Base-by-base conservation (phyloP, 1,140 invertebrate genomes). In the Temnothorax nylanderi region DNA sequence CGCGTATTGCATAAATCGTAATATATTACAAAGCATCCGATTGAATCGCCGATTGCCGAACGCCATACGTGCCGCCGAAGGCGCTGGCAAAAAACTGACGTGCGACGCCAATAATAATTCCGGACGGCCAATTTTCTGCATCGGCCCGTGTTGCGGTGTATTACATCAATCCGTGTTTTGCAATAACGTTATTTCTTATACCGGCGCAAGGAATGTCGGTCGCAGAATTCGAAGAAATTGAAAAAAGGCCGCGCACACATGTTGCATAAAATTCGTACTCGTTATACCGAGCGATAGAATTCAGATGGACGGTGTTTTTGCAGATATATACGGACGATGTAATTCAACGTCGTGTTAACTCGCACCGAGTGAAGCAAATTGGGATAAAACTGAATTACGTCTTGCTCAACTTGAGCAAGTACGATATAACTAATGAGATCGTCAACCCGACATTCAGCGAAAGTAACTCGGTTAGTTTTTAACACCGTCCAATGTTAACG, bases 1-100 rank as follows among this genome's bases (percentile, higher is more conserved):
- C 34, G 4, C 11, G 4, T n/a, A 26, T 75, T 75, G 26, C 69
- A 34, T 60, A 82, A 82, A 49, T 60, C 34, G 18, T 60, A 75
- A 37, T 72, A 18, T 6, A 47, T 62, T 84, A 49, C 13, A 34
- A 74, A 75, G 32, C 64, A 81, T 81, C 49, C 21, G n/a, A 69
- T 54, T 32, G 44, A 78, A 47, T 5, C 41, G 21, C 5, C 37
- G 37, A 76, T 60, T 64, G 60, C 76, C 76, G 58, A 41, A 75
- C 21, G 37, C 54, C 3, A 41, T 41, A 54, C 16, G 18, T 21
- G 7, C 6, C 21, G 3, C 6, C 51, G 51, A 67, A 3, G 6
- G 21, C 1, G 34, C 16, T 16, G 37, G 41, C 11, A 82, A 82
- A 81, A 74, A 74, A 10, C 47, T 13, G 10, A 21, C 37, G 41